phyloP scores from a whole-genome alignment of 2,797 vertebrate species.

The Corythornis leucogaster region DNA sequence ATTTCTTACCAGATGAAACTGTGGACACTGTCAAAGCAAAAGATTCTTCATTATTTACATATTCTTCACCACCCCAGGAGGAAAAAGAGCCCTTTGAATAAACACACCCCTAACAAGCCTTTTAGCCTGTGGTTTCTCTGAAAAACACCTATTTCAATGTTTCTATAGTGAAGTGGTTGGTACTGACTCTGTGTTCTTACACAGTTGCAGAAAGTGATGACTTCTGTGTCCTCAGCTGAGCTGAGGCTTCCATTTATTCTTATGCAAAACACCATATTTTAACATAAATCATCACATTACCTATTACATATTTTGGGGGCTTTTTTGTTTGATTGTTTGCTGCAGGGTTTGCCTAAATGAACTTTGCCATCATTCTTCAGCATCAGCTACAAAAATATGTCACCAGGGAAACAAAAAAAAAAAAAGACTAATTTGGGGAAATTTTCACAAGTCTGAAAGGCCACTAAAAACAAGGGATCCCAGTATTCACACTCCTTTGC shows the following conservation, averaged over 20 bases:
- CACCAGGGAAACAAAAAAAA: neutral
- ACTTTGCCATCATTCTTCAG: neutral
- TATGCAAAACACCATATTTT: accelerated
- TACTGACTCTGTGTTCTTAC: neutral
- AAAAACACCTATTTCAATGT: neutral
- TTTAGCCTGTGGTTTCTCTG: neutral
- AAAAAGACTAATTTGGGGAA: neutral
- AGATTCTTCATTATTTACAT: neutral
- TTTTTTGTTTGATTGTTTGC: neutral
- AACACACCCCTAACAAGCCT: neutral
- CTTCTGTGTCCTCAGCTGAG: accelerated
- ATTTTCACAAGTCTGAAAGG: neutral
- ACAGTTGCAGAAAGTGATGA: neutral
- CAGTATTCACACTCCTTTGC: neutral
- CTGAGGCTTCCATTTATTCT: neutral
- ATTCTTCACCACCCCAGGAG: neutral
- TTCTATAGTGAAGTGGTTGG: neutral
- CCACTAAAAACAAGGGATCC: neutral
- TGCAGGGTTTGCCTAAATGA: neutral
- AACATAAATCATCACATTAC: neutral
- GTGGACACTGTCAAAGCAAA: neutral
- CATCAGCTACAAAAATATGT: neutral
- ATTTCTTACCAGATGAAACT: neutral
- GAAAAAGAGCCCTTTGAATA: neutral
- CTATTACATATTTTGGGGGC: too few species aligned